These are phyloP conservation scores for Varroa destructor DNA, from an alignment of 1,140 invertebrate species.

Conservation along the genomic window DNA sequence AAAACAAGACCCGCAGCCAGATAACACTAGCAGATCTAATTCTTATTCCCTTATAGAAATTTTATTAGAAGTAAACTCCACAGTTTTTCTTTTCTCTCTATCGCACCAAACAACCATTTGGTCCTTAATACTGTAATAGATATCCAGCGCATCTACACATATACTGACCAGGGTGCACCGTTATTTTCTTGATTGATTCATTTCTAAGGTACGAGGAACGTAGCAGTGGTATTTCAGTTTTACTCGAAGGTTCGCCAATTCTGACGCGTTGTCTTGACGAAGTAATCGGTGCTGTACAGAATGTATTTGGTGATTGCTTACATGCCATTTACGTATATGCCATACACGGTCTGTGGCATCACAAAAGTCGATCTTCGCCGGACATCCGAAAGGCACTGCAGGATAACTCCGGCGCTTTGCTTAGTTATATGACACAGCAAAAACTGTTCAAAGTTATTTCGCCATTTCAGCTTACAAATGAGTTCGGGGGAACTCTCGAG, in stretches of 20 bases:
- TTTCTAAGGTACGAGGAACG: constrained; percentile 9
- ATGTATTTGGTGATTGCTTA: constrained; percentile 19
- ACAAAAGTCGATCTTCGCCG: constrained; percentile 20
- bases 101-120: too few species aligned
- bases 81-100: too few species aligned
- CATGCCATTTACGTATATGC: constrained; percentile 20
- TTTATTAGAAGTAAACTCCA: too few species aligned
- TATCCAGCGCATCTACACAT: too few species aligned
- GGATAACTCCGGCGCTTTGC: constrained; percentile 3
- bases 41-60: too few species aligned
- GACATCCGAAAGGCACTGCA: constrained; percentile 19
- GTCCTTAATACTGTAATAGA: too few species aligned
- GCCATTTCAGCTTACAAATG: constrained; percentile 17
- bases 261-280: constrained; percentile 11
- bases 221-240: constrained; percentile 1
- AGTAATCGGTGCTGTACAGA: constrained; percentile 13
- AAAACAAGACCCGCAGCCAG: too few species aligned
- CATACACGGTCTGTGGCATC: constrained; percentile 5
- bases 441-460: constrained; percentile 23
- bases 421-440: constrained; percentile 22
- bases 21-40: too few species aligned
- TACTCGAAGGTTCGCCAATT: constrained; percentile 15
- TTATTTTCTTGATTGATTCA: neutral
- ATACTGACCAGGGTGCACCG: too few species aligned
- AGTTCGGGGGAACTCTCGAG: constrained; percentile 16